phyloP scores from a whole-genome alignment of 2,113 vertebrate species.

The Dasypus novemcinctus region DNA sequence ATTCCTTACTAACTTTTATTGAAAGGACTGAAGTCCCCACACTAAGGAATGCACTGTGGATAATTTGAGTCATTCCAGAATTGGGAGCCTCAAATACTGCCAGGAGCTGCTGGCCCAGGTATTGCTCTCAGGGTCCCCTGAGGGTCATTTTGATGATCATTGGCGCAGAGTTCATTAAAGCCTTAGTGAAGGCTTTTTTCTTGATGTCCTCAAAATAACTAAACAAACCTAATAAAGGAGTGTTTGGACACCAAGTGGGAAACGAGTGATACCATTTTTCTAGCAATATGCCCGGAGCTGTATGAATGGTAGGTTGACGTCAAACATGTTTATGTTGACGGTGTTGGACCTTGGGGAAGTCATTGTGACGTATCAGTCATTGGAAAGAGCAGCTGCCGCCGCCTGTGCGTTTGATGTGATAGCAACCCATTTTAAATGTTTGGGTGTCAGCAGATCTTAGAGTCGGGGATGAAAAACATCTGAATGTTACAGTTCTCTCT shows the following conservation, averaged over 20 bases:
- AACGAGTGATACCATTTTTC: not conserved
- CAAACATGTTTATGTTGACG: not conserved
- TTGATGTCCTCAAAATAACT: not conserved
- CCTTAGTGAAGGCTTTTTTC: not conserved
- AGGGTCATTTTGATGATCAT: fast-evolving
- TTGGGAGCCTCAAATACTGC: fast-evolving
- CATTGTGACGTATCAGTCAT: not conserved
- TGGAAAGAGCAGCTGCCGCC: not conserved
- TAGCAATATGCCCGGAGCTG: not conserved
- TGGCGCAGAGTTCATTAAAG: not conserved
- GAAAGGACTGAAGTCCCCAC: not conserved
- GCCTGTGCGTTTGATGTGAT: not conserved
- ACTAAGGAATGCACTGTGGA: not conserved
- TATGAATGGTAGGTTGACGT: not conserved
- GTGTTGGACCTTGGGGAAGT: not conserved
- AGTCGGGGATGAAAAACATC: not conserved
- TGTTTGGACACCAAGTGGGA: not conserved
- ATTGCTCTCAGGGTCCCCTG: fast-evolving
- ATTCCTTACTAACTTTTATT: not conserved
- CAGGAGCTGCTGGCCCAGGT: fast-evolving
- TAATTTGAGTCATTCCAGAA: not conserved
- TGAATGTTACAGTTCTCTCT: not conserved
- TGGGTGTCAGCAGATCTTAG: not conserved
- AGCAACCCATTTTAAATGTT: not conserved
- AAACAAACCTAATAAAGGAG: not conserved